Evolutionary conservation across 1,140 invertebrate genomes (phyloP), one percentile per base, ranked within the genome.

Genomic region (Drosophila navojoa): DNA sequence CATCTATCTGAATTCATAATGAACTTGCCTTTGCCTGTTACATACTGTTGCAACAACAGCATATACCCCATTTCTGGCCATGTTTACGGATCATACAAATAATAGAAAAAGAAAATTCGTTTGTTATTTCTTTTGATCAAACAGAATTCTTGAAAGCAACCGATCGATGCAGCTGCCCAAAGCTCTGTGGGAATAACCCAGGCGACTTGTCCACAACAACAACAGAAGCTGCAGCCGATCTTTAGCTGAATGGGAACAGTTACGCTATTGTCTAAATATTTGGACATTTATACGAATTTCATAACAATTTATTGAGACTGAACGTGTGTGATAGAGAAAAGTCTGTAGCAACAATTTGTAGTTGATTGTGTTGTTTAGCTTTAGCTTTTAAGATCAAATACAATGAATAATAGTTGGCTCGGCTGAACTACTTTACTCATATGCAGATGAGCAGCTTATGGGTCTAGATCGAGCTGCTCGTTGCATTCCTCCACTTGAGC

Each of bases 191-290:
- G 82, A 87, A 87, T 64, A 54, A 29, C 32, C 10, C 63, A 63
- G 58, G 38, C 52, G 73, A 85, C 75, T 85, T 87, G 9, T 86
- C 78, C 82, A 87, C 89, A 81, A 76, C 70, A 75, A 79, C 70
- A 81, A 86, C 81, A 86, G 81, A 86, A 85, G 82, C 81, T 67
- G 57, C 42, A 29, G 42, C 15, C 35, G 55, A 16, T 38, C 35
- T 38, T 25, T 54, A 13, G 4, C 7, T 45, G 53, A 64, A 71
- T 61, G 50, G 38, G 38, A 57, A 70, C 50, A 60, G 52, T 59
- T 71, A 62, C 61, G 47, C 79, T 73, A 76, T 73, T 86, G 76
- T 79, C 62, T 81, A 87, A 87, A 87, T 82, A 87, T 87, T 87
- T 82, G 19, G 82, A 87, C 82, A 79, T 87, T 87, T 82, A 87